phyloP scores from a whole-genome alignment of 2,113 vertebrate species.

The Melanotaenia duboulayi region DNA sequence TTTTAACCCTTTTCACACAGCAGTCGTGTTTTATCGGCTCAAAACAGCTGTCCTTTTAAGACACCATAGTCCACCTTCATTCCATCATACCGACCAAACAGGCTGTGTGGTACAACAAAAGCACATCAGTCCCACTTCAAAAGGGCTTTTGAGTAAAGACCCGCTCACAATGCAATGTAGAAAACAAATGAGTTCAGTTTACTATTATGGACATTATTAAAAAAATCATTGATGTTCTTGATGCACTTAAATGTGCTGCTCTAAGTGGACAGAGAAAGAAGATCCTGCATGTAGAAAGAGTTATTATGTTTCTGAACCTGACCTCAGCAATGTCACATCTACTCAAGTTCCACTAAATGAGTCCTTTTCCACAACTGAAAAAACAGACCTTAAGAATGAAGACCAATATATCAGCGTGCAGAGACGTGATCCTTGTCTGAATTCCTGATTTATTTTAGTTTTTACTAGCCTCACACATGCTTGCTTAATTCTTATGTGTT shows the following conservation, averaged over 20 bases:
- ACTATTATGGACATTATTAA: too few species aligned
- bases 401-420: constrained; percentile 19
- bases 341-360: constrained; percentile 21
- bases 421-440: constrained; percentile 1
- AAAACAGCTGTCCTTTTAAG: too few species aligned
- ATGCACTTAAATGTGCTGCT: constrained; percentile 4
- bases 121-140: not conserved
- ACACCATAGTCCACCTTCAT: not conserved
- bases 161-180: too few species aligned
- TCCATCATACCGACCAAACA: not conserved
- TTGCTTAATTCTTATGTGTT: not conserved
- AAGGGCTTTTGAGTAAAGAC: not conserved
- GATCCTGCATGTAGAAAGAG: constrained; percentile 27
- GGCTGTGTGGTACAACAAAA: not conserved
- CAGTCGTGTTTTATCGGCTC: too few species aligned
- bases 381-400: constrained; percentile 30
- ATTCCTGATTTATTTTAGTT: constrained; percentile 6
- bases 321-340: not conserved
- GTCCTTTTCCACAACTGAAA: constrained; percentile 47
- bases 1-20: too few species aligned
- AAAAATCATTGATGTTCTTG: not conserved
- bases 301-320: not conserved
- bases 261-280: not conserved
- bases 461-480: not conserved
- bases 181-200: not conserved